Base-by-base conservation (phyloP, 2,113 vertebrate genomes). In the Ardeotis arabs region DNA sequence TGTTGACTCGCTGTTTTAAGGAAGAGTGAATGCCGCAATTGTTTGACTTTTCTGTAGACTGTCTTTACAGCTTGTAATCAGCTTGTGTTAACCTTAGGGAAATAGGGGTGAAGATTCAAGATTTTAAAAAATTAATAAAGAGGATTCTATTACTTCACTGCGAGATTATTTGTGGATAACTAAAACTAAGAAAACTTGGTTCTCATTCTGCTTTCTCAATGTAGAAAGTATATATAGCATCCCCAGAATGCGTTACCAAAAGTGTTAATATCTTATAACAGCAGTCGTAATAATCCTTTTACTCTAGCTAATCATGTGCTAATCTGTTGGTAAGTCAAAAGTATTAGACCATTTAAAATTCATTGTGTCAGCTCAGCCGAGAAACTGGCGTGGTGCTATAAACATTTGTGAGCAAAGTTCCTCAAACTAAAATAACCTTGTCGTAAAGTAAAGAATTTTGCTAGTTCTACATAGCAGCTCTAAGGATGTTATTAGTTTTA, bases 251-350 rank as follows among this genome's bases (percentile, higher is more conserved):
- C 67, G 14, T 97, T 98, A 96, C 72, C 87, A 95, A 96, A 97
- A 98, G 97, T 97, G 97, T 98, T 98, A 98, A 98, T 98, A 97
- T 98, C 94, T 98, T 97, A 89, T 78, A 97, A 94, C 94, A 84
- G 96, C 97, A 97, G 92, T 97, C 95, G 92, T 97, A 98, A 97
- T 98, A 98, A 98, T 97, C 90, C 96, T 97, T 98, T 97, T 96
- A 94, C 95, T 97, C 86, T 74, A 93, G 77, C 74, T 97, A 98
- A 98, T 98, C 96, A 97, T 95, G 98, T 98, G 98, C 97, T 98
- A 98, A 98, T 98, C 98, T 98, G 24, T 96, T 97, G 95, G 96
- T 98, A 97, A 98, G 91, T 98, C 96, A 95, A 69, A 97, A 94
- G 94, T 94, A 97, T 98, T 98, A 98, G 96, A 96, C 97, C 93